phyloP scores from a whole-genome alignment of 1,140 invertebrate species.

The Mycetomoellerius zeteki region DNA sequence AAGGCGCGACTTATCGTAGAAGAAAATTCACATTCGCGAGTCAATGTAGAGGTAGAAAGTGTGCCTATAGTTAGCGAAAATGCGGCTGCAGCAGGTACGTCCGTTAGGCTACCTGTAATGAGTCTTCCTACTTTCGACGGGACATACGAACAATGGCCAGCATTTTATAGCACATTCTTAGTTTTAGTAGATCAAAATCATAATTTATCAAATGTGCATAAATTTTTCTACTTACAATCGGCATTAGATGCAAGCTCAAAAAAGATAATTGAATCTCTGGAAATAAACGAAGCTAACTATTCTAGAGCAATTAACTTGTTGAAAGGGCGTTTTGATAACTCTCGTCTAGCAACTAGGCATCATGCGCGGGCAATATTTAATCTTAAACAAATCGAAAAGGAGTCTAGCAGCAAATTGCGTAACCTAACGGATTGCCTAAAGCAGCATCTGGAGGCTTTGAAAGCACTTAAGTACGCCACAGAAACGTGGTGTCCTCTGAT shows the following conservation, averaged over 20 bases:
- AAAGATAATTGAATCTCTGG: neutral
- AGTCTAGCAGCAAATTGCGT: neutral
- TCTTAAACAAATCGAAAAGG: neutral
- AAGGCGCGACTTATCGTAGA: neutral
- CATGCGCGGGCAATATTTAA: neutral
- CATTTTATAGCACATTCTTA: neutral
- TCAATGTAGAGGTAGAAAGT: neutral
- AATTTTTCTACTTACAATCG: conserved; percentile 1
- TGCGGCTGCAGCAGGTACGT: neutral
- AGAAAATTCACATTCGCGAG: neutral
- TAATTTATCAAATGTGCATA: neutral
- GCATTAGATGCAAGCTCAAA: neutral
- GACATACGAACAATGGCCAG: neutral
- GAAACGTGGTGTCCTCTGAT: neutral
- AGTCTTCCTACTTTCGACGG: neutral
- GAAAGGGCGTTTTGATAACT: neutral
- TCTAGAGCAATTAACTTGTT: neutral
- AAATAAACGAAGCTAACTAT: neutral
- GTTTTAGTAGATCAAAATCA: neutral
- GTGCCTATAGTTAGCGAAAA: neutral
- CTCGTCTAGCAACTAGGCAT: neutral
- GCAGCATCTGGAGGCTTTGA: neutral
- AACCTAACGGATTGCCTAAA: neutral
- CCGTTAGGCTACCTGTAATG: neutral
- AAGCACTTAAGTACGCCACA: neutral